A percentile compares a stretch with the other conserved stretches of the same genome.
phyloP scores from a whole-genome alignment of 1,140 invertebrate species.

The Macrocentrus cingulum region DNA sequence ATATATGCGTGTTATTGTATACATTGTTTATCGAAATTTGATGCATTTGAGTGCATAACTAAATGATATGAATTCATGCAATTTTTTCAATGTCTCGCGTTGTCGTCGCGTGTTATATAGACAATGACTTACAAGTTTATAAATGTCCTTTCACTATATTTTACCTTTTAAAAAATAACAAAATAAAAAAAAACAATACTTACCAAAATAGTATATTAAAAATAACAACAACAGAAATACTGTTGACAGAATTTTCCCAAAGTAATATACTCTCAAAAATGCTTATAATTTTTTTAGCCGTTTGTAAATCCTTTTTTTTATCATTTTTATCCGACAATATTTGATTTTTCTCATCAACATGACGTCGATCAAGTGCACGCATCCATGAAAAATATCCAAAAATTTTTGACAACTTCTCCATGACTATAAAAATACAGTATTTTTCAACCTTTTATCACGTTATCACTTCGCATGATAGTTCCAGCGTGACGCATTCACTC shows the following conservation, averaged over 20 bases:
- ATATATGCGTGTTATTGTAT: too few relatives aligned
- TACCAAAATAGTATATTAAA: slow-evolving; percentile 50
- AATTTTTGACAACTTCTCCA: slow-evolving; percentile 39
- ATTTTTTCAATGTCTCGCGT: not conserved
- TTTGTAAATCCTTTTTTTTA: slow-evolving; percentile 2
- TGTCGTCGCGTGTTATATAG: too few relatives aligned
- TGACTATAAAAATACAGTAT: slow-evolving; percentile 19
- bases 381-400: slow-evolving; percentile 36
- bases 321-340: not conserved
- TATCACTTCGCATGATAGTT: slow-evolving; percentile 23
- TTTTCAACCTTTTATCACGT: not conserved
- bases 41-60: not conserved
- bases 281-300: slow-evolving; percentile 30
- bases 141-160: too few relatives aligned
- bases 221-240: slow-evolving; percentile 43
- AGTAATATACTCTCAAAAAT: slow-evolving; percentile 48
- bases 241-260: slow-evolving; percentile 51
- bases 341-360: slow-evolving; percentile 4
- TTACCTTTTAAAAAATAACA: too few relatives aligned
- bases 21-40: not conserved
- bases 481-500: not conserved
- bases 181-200: slow-evolving; percentile 28
- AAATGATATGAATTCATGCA: not conserved
- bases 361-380: not conserved
- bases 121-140: slow-evolving; percentile 28